These are phyloP conservation scores for Cyprinodon tularosa DNA, from an alignment of 2,113 vertebrate species.

Conservation along the genomic window DNA sequence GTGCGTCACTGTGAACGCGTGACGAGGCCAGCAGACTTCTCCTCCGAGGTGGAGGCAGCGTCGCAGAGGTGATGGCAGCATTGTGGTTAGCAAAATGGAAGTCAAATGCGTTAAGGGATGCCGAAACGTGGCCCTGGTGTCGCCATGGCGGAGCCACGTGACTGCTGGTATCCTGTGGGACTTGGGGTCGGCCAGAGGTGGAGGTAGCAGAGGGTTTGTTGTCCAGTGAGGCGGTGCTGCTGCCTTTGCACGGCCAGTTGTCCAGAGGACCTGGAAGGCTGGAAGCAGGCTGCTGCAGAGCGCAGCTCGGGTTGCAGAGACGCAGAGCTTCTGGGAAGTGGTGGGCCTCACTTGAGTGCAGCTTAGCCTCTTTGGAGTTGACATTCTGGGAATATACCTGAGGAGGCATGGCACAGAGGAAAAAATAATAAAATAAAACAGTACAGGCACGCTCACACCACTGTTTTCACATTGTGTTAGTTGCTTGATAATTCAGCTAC, in stretches of 20 bases:
- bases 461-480: too few species aligned
- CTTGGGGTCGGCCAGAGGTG: conserved; percentile 46
- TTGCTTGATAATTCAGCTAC: too few species aligned
- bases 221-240: conserved; percentile 60
- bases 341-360: conserved; percentile 83
- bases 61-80: conserved; percentile 79
- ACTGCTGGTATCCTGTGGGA: conserved; percentile 29
- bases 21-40: conserved; percentile 45
- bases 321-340: conserved; percentile 87
- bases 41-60: conserved; percentile 64
- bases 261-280: conserved; percentile 60
- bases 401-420: conserved; percentile 11
- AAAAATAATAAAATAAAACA: conserved; percentile 11
- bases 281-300: conserved; percentile 55
- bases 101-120: conserved; percentile 73
- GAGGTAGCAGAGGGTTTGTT: conserved; percentile 36
- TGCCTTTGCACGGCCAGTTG: conserved; percentile 66
- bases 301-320: conserved; percentile 76
- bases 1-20: conserved; percentile 44
- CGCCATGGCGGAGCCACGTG: conserved; percentile 9
- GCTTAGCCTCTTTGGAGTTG: conserved; percentile 89
- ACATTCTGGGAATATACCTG: conserved; percentile 94
- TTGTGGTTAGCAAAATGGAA: conserved; percentile 80
- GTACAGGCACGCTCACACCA: too few species aligned
- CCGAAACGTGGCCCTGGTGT: conserved; percentile 64